Percentiles rank a stretch among this genome's conserved stretches.
Conservation (phyloP, 2,797 vertebrate species). For the Limosa lapponica region DNA sequence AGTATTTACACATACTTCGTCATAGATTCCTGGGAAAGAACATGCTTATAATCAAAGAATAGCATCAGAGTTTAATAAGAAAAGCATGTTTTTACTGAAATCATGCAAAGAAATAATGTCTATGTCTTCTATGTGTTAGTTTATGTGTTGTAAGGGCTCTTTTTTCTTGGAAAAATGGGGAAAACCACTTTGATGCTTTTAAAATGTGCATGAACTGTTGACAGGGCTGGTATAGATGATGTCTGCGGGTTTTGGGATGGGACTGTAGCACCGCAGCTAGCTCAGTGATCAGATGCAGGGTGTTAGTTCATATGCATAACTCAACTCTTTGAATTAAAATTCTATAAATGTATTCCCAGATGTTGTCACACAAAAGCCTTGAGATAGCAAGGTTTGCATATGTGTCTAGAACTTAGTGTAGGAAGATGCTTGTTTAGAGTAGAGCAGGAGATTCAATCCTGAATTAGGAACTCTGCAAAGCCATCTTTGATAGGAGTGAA, state of each 20-base stretch:
- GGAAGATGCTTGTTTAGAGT: neutral
- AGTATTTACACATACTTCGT: conserved; percentile 18
- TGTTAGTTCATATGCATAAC: neutral
- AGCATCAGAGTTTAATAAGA: conserved; percentile 9
- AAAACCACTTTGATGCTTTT: conserved; percentile 9
- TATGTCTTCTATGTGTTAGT: conserved; percentile 21
- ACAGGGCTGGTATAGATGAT: neutral
- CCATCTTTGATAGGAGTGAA: neutral
- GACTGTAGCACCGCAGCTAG: neutral
- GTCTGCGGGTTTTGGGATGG: neutral
- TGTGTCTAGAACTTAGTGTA: neutral
- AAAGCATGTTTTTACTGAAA: conserved; percentile 41
- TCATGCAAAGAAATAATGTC: neutral
- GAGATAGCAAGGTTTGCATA: neutral
- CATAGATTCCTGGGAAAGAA: neutral
- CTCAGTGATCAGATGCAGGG: neutral
- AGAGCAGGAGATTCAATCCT: neutral
- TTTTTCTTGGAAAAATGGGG: conserved; percentile 56
- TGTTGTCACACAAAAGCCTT: neutral
- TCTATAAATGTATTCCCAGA: neutral
- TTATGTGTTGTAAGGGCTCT: conserved; percentile 9
- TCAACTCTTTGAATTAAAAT: neutral
- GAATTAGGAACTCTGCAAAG: neutral
- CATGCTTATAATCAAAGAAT: conserved; percentile 5
- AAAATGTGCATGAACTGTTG: neutral